Evolutionary conservation across 2,888 invertebrate genomes (phyloP).

Genomic region (Orthosia incerta): DNA sequence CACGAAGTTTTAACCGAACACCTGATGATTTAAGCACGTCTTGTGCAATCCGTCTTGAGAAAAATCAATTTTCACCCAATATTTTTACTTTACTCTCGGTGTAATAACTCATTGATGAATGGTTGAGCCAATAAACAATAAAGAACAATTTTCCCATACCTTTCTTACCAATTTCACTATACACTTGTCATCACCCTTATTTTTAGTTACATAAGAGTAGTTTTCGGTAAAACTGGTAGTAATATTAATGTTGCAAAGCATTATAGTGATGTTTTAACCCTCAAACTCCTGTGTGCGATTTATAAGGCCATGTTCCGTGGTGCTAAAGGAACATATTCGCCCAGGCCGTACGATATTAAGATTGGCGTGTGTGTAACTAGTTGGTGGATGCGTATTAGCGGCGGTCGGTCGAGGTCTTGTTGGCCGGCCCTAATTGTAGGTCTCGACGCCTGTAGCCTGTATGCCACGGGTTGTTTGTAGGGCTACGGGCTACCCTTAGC

Average conservation of each 20-base stretch:
- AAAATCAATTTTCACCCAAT: slow-evolving; percentile 85
- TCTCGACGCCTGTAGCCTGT: slow-evolving; percentile 89
- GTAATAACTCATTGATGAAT: slow-evolving; percentile 80
- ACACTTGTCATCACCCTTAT: slow-evolving; percentile 38
- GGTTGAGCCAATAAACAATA: slow-evolving; percentile 86
- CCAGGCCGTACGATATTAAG: slow-evolving; percentile 43
- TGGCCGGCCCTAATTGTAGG: slow-evolving; percentile 88
- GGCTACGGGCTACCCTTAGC: slow-evolving; percentile 69
- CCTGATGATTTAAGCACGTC: slow-evolving; percentile 54
- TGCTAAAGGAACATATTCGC: slow-evolving; percentile 63
- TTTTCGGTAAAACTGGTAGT: slow-evolving; percentile 50
- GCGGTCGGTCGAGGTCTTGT: slow-evolving; percentile 79
- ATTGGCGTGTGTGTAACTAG: slow-evolving; percentile 81
- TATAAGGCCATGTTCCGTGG: slow-evolving; percentile 51
- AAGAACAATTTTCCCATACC: slow-evolving; percentile 82
- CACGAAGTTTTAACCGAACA: slow-evolving; percentile 14
- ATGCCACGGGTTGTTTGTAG: slow-evolving; percentile 78
- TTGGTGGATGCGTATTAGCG: slow-evolving; percentile 87
- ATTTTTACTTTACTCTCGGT: slow-evolving; percentile 79
- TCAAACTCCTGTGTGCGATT: slow-evolving; percentile 65
- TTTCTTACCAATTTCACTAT: slow-evolving; percentile 46
- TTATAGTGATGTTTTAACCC: slow-evolving; percentile 78
- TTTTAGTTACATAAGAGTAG: slow-evolving; percentile 44
- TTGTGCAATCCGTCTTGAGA: slow-evolving; percentile 56
- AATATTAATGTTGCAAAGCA: slow-evolving; percentile 67